Evolutionary conservation across 2,888 invertebrate species (phyloP).

Genomic region (Isoperla grammatica): DNA sequence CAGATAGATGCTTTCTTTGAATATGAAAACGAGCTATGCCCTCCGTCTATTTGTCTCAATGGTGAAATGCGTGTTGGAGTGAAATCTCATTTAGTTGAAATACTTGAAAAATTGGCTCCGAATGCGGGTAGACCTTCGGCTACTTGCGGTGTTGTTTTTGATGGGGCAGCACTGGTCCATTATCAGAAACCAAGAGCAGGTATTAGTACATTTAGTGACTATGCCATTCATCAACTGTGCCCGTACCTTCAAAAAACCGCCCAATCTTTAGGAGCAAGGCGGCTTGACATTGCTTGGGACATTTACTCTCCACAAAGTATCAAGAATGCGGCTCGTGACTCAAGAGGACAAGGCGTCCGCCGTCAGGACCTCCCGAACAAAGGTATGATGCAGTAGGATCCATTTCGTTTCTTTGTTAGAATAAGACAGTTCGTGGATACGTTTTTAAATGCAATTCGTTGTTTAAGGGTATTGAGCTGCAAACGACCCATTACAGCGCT

Average conservation of each 20-base stretch:
- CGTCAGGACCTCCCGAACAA: too few species aligned
- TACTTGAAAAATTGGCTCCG: neutral
- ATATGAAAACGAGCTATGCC: slow-evolving; percentile 3
- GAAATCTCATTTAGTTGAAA: neutral
- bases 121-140: too few species aligned
- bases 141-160: neutral
- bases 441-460: too few species aligned
- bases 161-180: slow-evolving; percentile 6
- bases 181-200: neutral
- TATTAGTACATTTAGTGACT: neutral
- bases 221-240: slow-evolving; percentile 1
- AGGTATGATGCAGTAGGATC: too few species aligned
- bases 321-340: neutral
- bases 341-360: neutral
- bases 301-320: neutral
- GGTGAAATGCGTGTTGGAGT: neutral
- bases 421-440: too few species aligned
- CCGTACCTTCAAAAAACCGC: neutral
- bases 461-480: too few species aligned
- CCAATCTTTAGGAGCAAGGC: neutral
- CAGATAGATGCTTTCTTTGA: neutral
- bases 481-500: too few species aligned
- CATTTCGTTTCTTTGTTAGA: too few species aligned
- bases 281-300: slow-evolving; percentile 6
- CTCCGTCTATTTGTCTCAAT: neutral